phyloP scores from a whole-genome alignment of 2,888 invertebrate genomes.

The Lordiphosa fenestrarum region DNA sequence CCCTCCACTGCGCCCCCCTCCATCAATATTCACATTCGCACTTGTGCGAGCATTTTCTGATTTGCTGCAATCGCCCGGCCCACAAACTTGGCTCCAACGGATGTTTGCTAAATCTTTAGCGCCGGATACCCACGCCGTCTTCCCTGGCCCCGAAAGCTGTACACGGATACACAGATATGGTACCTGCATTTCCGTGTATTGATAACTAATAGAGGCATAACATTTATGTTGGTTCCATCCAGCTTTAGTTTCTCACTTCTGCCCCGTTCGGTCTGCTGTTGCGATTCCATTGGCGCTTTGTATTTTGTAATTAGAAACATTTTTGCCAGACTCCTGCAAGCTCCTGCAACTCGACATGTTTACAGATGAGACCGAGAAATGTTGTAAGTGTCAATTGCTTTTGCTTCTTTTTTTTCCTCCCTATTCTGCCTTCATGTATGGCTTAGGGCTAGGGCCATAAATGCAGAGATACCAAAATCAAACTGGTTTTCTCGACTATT shows the following conservation, averaged over 20 bases:
- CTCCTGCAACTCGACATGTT: too few species aligned
- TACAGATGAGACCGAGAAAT: too few species aligned
- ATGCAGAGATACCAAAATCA: too few species aligned
- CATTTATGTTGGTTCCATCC: conserved; percentile 58
- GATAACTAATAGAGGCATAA: conserved; percentile 72
- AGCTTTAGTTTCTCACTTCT: conserved; percentile 50
- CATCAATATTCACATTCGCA: conserved; percentile 76
- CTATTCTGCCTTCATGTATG: too few species aligned
- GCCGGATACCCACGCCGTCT: conserved; percentile 66
- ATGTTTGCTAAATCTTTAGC: conserved; percentile 68
- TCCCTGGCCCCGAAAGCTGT: conserved; percentile 18
- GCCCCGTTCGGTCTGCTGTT: conserved; percentile 11
- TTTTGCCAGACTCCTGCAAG: conserved; percentile 30
- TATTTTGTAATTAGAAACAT: conserved; percentile 58
- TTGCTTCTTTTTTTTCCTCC: background rate
- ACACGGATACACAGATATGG: conserved; percentile 21
- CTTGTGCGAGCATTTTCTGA: conserved; percentile 74
- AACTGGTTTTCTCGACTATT: background rate
- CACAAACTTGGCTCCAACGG: conserved; percentile 58
- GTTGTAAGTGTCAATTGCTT: conserved; percentile 61
- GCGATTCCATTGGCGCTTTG: background rate
- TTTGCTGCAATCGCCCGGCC: conserved; percentile 64
- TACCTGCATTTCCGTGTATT: conserved; percentile 41
- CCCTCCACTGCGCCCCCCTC: too few species aligned
- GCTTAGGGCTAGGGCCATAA: too few species aligned